phyloP scores from a whole-genome alignment of 1,140 invertebrate species.

The Harpegnathos saltator region DNA sequence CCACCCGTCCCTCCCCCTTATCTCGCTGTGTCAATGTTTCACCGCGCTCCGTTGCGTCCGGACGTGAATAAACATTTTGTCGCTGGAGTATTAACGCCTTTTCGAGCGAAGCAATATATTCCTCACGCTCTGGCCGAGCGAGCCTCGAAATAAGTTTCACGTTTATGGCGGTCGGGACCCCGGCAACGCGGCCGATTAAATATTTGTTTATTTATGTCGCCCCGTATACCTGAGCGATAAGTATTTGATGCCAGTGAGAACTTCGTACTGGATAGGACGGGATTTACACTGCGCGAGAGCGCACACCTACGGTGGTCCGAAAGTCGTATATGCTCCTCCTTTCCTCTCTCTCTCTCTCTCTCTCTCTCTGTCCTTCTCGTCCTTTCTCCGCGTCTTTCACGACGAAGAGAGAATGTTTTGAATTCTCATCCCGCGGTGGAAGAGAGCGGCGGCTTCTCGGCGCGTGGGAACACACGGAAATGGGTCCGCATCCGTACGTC shows the following conservation, averaged over 20 bases:
- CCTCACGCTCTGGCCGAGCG: slow-evolving; percentile 8
- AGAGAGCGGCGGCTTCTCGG: slow-evolving; percentile 9
- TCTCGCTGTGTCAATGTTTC: slow-evolving; percentile 66
- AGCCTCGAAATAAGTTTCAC: slow-evolving; percentile 13
- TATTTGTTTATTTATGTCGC: slow-evolving; percentile 38
- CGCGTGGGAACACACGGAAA: slow-evolving; percentile 42
- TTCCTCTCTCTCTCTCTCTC: background rate
- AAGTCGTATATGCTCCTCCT: slow-evolving; percentile 34
- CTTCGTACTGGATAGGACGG: slow-evolving; percentile 14
- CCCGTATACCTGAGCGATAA: slow-evolving; percentile 14
- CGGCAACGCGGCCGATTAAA: slow-evolving; percentile 19
- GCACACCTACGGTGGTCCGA: slow-evolving; percentile 12
- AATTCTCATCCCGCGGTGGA: slow-evolving; percentile 1
- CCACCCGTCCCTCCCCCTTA: slow-evolving; percentile 51
- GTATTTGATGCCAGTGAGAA: slow-evolving; percentile 28
- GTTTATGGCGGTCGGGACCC: slow-evolving; percentile 27
- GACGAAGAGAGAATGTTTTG: slow-evolving; percentile 20
- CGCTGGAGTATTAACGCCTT: slow-evolving; percentile 54
- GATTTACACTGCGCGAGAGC: background rate
- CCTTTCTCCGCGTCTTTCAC: slow-evolving; percentile 1
- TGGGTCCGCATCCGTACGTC: background rate
- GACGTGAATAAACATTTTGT: slow-evolving; percentile 73
- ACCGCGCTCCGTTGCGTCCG: slow-evolving; percentile 24
- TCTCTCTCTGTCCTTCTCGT: background rate
- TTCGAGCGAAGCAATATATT: slow-evolving; percentile 10